phyloP scores from a whole-genome alignment of 37 sponge, comb jelly and placozoan genomes.

The Mnemiopsis leidyi region DNA sequence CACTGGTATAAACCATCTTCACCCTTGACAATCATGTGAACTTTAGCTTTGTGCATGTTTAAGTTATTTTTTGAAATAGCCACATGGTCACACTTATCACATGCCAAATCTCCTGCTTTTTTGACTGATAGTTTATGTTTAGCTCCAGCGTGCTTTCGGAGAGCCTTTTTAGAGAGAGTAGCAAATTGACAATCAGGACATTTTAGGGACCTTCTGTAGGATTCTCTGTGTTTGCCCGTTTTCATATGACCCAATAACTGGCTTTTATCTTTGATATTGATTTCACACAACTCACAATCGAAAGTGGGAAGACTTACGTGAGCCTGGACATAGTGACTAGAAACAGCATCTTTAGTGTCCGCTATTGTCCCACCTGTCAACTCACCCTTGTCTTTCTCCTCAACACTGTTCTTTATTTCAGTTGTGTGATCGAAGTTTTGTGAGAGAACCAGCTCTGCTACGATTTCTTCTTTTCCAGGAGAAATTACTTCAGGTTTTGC shows the following conservation, averaged over 20 bases:
- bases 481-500: too few relatives aligned
- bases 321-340: neutral
- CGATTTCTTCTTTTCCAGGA: too few relatives aligned
- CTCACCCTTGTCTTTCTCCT: too few relatives aligned
- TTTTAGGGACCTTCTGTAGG: neutral
- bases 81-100: neutral
- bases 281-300: neutral
- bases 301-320: neutral
- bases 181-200: conserved; percentile 7
- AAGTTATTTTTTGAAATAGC: neutral
- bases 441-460: too few relatives aligned
- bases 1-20: neutral
- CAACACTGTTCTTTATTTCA: too few relatives aligned
- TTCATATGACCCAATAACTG: neutral
- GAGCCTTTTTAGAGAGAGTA: neutral
- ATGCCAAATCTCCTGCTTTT: neutral
- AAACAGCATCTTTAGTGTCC: too few relatives aligned
- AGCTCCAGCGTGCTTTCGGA: neutral
- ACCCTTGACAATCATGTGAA: neutral
- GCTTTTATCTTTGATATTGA: neutral
- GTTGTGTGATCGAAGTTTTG: too few relatives aligned
- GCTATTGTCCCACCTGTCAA: too few relatives aligned
- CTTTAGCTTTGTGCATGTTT: neutral
- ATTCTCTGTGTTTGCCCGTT: neutral
- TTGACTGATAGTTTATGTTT: neutral